Conservation (phyloP, 2,113 vertebrate genomes). For the Coptodon rendalli region DNA sequence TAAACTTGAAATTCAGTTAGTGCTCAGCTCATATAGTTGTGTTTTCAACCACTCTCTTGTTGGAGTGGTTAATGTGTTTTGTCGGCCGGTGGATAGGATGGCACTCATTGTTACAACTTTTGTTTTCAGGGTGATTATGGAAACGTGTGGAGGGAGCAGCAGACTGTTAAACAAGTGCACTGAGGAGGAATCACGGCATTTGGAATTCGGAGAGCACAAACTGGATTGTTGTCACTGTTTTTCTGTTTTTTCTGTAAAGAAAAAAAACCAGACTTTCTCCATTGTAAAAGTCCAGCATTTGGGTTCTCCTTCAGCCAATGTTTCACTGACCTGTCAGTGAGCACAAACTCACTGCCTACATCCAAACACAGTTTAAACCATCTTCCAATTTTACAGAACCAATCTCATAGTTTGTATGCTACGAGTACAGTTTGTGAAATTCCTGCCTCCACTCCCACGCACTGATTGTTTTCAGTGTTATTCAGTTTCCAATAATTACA, state of each 20-base stretch:
- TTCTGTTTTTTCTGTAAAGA: neutral
- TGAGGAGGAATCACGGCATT: neutral
- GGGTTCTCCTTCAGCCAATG: neutral
- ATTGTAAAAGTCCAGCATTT: neutral
- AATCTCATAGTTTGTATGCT: neutral
- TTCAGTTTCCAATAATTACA: neutral
- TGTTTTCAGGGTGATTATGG: fast-evolving
- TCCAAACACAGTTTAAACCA: neutral
- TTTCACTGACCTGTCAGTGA: neutral
- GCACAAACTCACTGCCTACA: neutral
- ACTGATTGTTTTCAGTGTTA: neutral
- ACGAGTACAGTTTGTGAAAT: neutral
- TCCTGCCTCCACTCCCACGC: fast-evolving
- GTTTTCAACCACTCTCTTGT: too few relatives aligned
- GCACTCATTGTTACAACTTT: fast-evolving
- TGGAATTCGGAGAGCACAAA: neutral
- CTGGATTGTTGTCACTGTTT: neutral
- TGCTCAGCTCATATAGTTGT: fast-evolving
- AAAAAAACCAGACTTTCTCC: neutral
- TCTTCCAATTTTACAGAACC: neutral
- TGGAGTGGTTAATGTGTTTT: neutral
- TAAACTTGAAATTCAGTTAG: fast-evolving
- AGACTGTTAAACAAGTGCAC: neutral
- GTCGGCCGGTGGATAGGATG: fast-evolving
- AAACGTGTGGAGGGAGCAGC: neutral